These are phyloP conservation scores for Sebastes diaconus DNA, from an alignment of 2,797 vertebrate species.

Conservation along the genomic window DNA sequence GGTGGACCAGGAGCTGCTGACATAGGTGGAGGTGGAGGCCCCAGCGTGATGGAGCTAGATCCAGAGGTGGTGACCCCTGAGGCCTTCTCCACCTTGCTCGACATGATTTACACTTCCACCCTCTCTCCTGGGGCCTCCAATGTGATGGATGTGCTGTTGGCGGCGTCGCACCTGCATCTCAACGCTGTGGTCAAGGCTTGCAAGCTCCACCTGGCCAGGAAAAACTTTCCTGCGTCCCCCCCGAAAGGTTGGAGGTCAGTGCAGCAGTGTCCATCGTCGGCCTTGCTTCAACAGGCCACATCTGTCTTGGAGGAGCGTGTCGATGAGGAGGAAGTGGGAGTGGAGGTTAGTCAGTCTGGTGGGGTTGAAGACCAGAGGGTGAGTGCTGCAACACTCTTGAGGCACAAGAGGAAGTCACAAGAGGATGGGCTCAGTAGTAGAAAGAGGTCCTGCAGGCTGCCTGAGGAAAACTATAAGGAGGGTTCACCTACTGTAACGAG, in stretches of 20 bases:
- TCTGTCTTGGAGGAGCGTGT: constrained; percentile 83
- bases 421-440: constrained; percentile 76
- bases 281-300: constrained; percentile 72
- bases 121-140: constrained; percentile 93
- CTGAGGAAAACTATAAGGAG: constrained; percentile 66
- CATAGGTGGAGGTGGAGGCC: not conserved
- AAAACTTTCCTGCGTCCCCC: constrained; percentile 90
- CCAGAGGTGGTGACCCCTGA: constrained; percentile 92
- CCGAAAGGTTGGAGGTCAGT: constrained; percentile 86
- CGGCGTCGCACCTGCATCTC: constrained; percentile 95
- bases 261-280: constrained; percentile 66
- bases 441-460: constrained; percentile 81
- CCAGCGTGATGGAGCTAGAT: constrained; percentile 71
- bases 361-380: constrained; percentile 74
- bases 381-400: constrained; percentile 74
- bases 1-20: constrained; percentile 4
- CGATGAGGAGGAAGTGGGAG: constrained; percentile 67
- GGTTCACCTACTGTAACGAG: constrained; percentile 65
- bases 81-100: constrained; percentile 93
- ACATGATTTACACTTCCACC: constrained; percentile 98
- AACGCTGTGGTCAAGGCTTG: constrained; percentile 96
- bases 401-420: constrained; percentile 89
- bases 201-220: constrained; percentile 94
- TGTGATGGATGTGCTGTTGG: constrained; percentile 96
- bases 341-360: constrained; percentile 74